A percentile compares a stretch with the other conserved stretches of the same genome.
These are phyloP conservation scores for Willisornis vidua DNA, from an alignment of 2,113 vertebrate genomes.

Conservation along the genomic window DNA sequence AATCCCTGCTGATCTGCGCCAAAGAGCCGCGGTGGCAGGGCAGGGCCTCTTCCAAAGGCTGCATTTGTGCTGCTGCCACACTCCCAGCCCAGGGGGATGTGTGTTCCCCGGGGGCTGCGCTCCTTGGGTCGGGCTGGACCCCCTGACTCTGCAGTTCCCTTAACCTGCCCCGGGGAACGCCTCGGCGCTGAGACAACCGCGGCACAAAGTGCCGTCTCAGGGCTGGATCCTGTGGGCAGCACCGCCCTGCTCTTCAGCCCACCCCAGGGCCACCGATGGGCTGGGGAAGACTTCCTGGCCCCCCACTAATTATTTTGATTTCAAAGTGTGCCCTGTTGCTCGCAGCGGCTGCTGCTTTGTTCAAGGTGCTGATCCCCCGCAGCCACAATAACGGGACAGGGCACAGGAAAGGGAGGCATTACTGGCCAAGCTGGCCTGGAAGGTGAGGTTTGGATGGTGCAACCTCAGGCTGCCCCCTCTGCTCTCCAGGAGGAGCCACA, in stretches of 20 bases:
- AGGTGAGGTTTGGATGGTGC: not conserved
- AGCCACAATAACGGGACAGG: not conserved
- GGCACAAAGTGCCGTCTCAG: not conserved
- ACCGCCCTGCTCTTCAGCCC: not conserved
- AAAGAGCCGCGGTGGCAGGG: not conserved
- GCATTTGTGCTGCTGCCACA: not conserved
- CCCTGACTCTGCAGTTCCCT: slow-evolving; percentile 24
- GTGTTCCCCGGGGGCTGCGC: not conserved
- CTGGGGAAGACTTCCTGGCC: not conserved
- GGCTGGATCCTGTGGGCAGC: not conserved
- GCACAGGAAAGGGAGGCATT: not conserved
- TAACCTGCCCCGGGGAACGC: slow-evolving; percentile 6
- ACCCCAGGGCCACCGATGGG: not conserved
- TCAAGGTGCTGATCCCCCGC: not conserved
- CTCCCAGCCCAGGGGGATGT: not conserved
- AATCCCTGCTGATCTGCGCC: slow-evolving; percentile 41
- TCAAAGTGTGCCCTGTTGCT: not conserved
- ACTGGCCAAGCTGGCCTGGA: not conserved
- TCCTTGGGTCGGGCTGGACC: slow-evolving; percentile 32
- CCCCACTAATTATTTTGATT: not conserved
- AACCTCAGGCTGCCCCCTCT: not conserved
- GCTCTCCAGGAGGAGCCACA: not conserved
- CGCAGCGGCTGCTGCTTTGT: not conserved
- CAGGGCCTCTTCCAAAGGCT: slow-evolving; percentile 11
- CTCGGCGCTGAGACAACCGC: not conserved